These are phyloP conservation scores for Galerucella calmariensis DNA, from an alignment of 2,888 invertebrate species.

Conservation along the genomic window DNA sequence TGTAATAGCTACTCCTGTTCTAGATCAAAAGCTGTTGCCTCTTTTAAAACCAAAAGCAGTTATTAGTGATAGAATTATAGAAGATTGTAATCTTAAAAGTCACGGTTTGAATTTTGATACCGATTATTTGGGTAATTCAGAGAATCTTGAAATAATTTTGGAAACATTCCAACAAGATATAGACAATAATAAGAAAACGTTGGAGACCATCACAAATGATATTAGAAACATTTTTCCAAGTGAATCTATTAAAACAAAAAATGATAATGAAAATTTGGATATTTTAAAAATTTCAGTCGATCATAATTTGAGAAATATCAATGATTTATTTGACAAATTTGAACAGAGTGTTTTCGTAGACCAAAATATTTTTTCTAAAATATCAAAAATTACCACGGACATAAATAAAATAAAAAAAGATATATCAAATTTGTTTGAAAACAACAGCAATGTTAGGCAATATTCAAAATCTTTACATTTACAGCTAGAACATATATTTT, in stretches of 20 bases:
- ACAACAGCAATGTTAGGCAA: background rate
- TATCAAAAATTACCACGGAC: background rate
- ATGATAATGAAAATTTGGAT: background rate
- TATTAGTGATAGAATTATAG: background rate
- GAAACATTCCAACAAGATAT: background rate
- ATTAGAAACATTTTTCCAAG: background rate
- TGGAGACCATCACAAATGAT: background rate
- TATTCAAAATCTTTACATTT: background rate
- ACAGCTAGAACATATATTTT: background rate
- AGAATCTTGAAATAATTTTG: slow-evolving; percentile 1
- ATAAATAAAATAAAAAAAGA: background rate
- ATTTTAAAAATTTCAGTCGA: background rate
- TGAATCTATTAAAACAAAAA: background rate
- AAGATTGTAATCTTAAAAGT: background rate
- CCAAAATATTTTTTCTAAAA: background rate
- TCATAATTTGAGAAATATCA: background rate
- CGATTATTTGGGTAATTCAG: slow-evolving; percentile 1
- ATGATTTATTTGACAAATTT: background rate
- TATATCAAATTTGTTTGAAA: background rate
- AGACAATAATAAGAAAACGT: background rate
- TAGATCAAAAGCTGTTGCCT: slow-evolving; percentile 1
- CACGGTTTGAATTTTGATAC: background rate
- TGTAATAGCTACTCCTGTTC: background rate
- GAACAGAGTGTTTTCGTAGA: background rate
- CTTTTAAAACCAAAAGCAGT: background rate